phyloP scores from a whole-genome alignment of 2,888 invertebrate genomes.

The Eumacrocentrus americanus region DNA sequence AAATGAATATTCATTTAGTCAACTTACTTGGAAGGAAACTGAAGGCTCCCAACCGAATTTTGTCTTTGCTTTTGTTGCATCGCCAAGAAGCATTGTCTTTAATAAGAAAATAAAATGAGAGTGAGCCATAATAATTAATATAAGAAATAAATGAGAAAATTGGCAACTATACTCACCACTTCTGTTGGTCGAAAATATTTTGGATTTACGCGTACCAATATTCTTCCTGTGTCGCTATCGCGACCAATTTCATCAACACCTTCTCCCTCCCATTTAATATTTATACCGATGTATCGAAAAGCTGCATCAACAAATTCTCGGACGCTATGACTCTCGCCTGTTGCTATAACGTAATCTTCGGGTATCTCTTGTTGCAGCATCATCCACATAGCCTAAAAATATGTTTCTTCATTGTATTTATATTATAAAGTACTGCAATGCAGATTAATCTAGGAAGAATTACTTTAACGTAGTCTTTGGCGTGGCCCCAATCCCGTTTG shows the following conservation, averaged over 20 bases:
- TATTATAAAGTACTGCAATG: background rate
- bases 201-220: constrained; percentile 88
- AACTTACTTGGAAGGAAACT: constrained; percentile 71
- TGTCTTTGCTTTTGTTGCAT: constrained; percentile 87
- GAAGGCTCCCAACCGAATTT: constrained; percentile 89
- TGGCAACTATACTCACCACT: constrained; percentile 72
- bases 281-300: constrained; percentile 81
- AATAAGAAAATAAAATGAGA: constrained; percentile 25
- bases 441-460: constrained; percentile 26
- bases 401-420: constrained; percentile 7
- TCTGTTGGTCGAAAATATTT: constrained; percentile 98
- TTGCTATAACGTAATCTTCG: constrained; percentile 97
- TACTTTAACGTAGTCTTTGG: constrained; percentile 93
- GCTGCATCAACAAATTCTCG: constrained; percentile 94
- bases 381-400: constrained; percentile 93
- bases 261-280: constrained; percentile 86
- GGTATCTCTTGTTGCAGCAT: constrained; percentile 94
- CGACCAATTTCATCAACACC: constrained; percentile 84
- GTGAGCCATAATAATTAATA: constrained; percentile 10
- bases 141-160: constrained; percentile 32
- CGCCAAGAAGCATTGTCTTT: constrained; percentile 91
- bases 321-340: constrained; percentile 93
- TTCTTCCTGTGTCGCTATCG: constrained; percentile 69
- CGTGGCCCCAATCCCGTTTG: constrained; percentile 98
- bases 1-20: constrained; percentile 22